Conservation (phyloP, 2,113 vertebrate species). For the Ochotona princeps region DNA sequence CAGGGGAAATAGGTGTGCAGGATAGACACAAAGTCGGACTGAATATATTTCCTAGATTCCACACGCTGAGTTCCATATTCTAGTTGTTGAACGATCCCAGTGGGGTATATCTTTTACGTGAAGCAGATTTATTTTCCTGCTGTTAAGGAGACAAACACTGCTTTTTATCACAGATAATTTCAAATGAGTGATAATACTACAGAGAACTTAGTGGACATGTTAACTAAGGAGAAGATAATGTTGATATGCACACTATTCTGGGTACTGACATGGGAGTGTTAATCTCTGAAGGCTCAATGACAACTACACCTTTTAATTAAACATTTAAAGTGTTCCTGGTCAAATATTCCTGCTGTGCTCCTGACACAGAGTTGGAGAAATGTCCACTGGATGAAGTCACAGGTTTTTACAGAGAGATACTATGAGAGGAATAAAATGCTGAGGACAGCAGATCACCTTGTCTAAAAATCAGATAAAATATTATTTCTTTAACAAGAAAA, state of each 20-base stretch:
- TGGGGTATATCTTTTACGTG: neutral
- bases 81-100: neutral
- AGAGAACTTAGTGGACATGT: neutral
- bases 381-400: neutral
- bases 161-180: constrained; percentile 35
- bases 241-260: neutral
- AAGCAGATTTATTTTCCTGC: neutral
- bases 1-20: neutral
- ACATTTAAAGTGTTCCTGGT: neutral
- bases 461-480: neutral
- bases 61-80: neutral
- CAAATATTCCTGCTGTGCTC: neutral
- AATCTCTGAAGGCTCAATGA: neutral
- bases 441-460: neutral
- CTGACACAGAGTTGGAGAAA: neutral
- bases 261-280: neutral
- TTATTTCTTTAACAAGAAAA: constrained; percentile 1
- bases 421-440: neutral
- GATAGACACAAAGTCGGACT: neutral
- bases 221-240: neutral
- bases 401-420: neutral
- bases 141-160: neutral
- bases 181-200: neutral
- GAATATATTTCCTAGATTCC: neutral
- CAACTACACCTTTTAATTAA: neutral